phyloP scores from a whole-genome alignment of 2,113 vertebrate species.

The Himantopus leucocephalus region DNA sequence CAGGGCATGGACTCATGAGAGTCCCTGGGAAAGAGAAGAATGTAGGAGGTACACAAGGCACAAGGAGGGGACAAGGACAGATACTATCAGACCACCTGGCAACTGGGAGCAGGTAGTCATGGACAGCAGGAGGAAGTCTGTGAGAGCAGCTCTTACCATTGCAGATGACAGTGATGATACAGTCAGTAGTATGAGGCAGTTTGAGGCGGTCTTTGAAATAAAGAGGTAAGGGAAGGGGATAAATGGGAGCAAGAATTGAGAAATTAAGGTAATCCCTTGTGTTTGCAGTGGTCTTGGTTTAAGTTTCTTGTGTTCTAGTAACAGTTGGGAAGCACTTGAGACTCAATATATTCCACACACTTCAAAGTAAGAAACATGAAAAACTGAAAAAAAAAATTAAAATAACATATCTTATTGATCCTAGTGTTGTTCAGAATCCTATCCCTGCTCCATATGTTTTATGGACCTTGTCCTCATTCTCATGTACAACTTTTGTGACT shows the following conservation, averaged over 20 bases:
- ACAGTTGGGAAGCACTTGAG: not conserved
- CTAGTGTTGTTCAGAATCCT: not conserved
- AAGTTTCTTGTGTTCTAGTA: not conserved
- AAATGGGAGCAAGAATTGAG: not conserved
- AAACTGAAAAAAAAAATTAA: not conserved
- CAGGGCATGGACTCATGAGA: not conserved
- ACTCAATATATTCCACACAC: not conserved
- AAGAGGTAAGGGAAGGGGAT: not conserved
- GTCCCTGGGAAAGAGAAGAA: not conserved
- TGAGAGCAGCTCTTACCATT: not conserved
- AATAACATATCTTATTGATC: not conserved
- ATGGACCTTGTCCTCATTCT: not conserved
- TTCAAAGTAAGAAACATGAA: not conserved
- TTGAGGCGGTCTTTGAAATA: not conserved
- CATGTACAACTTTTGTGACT: not conserved
- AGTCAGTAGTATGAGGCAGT: not conserved
- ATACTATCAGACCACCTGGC: not conserved
- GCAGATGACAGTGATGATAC: rapidly evolving
- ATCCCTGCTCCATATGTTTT: not conserved
- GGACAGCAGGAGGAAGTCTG: not conserved
- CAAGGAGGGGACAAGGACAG: not conserved
- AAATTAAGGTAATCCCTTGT: not conserved
- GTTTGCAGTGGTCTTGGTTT: not conserved
- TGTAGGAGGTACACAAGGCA: not conserved
- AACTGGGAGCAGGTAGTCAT: not conserved